Evolutionary conservation across 2,113 vertebrate genomes (phyloP).

Genomic region (Atractosteus spatula): DNA sequence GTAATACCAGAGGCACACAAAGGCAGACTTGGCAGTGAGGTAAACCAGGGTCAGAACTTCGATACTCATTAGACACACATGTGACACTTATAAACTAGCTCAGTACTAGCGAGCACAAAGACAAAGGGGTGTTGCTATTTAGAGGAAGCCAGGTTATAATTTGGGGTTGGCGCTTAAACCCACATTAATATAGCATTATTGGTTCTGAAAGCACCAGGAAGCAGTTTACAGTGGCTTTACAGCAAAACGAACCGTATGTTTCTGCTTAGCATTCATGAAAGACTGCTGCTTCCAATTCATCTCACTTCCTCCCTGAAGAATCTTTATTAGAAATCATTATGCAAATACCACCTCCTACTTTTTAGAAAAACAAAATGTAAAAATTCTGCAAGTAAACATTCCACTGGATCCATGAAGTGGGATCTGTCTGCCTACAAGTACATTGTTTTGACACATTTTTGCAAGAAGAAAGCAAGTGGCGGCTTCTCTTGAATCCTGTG

Average conservation of each 20-base stretch:
- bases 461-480: too few species aligned
- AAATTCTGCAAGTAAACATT: not conserved
- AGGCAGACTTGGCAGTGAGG: not conserved
- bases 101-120: not conserved
- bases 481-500: too few species aligned
- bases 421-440: not conserved
- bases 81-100: not conserved
- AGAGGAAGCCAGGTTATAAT: not conserved
- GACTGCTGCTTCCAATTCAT: slow-evolving; percentile 46
- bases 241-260: slow-evolving; percentile 49
- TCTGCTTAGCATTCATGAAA: slow-evolving; percentile 45
- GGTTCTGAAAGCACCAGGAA: slow-evolving; percentile 34
- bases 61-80: not conserved
- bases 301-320: slow-evolving; percentile 38
- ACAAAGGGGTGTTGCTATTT: not conserved
- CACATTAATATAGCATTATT: not conserved
- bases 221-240: slow-evolving; percentile 51
- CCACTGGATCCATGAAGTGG: not conserved
- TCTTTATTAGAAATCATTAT: slow-evolving; percentile 38
- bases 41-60: not conserved
- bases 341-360: slow-evolving; percentile 1
- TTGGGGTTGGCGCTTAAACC: not conserved
- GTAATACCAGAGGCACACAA: not conserved
- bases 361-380: not conserved
- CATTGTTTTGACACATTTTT: too few species aligned